phyloP scores from a whole-genome alignment of 2,113 vertebrate species.

The Dromiciops gliroides region DNA sequence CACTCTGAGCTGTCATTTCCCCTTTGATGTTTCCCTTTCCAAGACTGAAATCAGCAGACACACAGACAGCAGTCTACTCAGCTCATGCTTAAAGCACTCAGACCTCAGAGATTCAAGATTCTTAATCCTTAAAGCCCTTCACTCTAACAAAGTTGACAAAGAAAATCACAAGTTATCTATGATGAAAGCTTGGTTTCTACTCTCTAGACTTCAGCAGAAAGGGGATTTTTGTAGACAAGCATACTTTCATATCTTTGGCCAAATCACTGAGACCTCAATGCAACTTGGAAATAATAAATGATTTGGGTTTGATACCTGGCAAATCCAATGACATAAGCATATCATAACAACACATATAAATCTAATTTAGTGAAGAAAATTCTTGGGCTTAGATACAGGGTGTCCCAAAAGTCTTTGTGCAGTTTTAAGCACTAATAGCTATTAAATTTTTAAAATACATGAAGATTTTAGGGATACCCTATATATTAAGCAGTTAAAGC shows the following conservation, averaged over 20 bases:
- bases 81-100: neutral
- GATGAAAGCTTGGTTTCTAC: neutral
- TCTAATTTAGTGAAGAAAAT: neutral
- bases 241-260: neutral
- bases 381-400: neutral
- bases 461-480: neutral
- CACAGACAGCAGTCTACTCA: neutral
- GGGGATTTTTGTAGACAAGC: neutral
- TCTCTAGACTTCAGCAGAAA: neutral
- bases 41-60: neutral
- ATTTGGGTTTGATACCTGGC: neutral
- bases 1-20: neutral
- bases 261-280: fast-evolving
- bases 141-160: neutral
- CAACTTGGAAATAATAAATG: neutral
- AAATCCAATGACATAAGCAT: neutral
- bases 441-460: neutral
- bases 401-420: neutral
- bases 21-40: neutral
- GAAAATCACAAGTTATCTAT: neutral
- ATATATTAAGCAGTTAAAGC: neutral
- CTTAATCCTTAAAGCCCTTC: neutral
- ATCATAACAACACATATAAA: neutral
- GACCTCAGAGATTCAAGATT: neutral
- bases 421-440: too few relatives aligned